Evolutionary conservation across 2,113 vertebrate species (phyloP).

Genomic region (Nycticorax nycticorax): DNA sequence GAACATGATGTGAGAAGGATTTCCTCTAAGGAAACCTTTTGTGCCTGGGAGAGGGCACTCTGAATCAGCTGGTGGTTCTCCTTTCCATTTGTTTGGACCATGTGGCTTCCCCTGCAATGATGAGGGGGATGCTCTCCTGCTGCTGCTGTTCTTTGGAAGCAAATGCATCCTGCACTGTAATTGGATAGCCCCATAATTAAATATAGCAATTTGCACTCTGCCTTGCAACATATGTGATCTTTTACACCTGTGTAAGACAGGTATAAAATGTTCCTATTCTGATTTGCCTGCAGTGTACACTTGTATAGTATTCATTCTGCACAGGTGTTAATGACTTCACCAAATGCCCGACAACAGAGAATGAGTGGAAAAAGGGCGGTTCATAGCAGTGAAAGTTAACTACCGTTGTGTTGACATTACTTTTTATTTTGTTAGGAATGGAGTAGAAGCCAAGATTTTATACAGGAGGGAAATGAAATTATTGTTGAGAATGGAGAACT

Average conservation of each 20-base stretch:
- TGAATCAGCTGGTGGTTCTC: not conserved
- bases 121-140: not conserved
- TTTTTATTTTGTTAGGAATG: not conserved
- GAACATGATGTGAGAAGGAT: not conserved
- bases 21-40: not conserved
- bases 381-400: not conserved
- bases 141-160: not conserved
- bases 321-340: not conserved
- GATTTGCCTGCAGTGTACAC: not conserved
- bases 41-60: not conserved
- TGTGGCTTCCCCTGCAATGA: not conserved
- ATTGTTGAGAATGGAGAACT: not conserved
- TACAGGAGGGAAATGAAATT: not conserved
- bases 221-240: not conserved
- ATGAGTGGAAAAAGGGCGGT: not conserved
- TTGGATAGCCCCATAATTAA: not conserved
- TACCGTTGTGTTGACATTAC: accelerated
- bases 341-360: not conserved
- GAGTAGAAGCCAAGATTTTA: not conserved
- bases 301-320: not conserved
- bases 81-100: not conserved
- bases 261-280: not conserved
- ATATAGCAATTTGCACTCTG: not conserved
- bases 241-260: not conserved
- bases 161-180: not conserved